phyloP scores from a whole-genome alignment of 2,797 vertebrate genomes.

The Coracias cyanogaster region DNA sequence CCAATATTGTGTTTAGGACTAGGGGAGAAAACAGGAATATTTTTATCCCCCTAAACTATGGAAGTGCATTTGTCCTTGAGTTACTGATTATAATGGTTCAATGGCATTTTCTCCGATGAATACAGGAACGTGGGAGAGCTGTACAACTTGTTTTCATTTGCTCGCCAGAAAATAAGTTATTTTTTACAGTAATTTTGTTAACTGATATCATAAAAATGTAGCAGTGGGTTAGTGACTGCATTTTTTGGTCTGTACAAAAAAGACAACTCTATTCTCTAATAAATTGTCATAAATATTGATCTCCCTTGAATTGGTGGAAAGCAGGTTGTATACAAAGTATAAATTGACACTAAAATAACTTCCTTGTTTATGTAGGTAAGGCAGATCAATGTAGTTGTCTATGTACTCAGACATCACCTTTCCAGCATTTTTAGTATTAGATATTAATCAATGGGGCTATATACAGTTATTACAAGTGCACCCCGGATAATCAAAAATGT shows the following conservation, averaged over 20 bases:
- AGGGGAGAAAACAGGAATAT: neutral
- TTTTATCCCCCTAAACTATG: neutral
- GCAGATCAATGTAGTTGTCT: neutral
- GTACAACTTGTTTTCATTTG: slow-evolving; percentile 54
- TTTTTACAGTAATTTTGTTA: slow-evolving; percentile 69
- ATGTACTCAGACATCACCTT: neutral
- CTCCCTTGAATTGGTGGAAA: neutral
- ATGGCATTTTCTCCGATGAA: neutral
- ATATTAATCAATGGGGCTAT: neutral
- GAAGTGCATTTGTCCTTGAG: neutral
- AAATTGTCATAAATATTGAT: slow-evolving; percentile 34
- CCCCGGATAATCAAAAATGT: neutral
- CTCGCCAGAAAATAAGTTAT: slow-evolving; percentile 68
- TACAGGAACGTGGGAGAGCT: neutral
- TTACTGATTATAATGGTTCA: slow-evolving; percentile 8
- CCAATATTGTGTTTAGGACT: neutral
- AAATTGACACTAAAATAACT: slow-evolving; percentile 28
- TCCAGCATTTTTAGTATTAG: neutral
- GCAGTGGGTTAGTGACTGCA: slow-evolving; percentile 23
- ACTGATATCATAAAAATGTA: slow-evolving; percentile 57
- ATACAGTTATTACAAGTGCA: neutral
- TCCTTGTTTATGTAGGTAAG: neutral
- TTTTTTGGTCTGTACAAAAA: slow-evolving; percentile 51
- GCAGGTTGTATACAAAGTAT: neutral
- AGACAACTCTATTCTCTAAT: slow-evolving; percentile 33